Base-by-base conservation (phyloP, 23 tunicate species). In the Styela clava region DNA sequence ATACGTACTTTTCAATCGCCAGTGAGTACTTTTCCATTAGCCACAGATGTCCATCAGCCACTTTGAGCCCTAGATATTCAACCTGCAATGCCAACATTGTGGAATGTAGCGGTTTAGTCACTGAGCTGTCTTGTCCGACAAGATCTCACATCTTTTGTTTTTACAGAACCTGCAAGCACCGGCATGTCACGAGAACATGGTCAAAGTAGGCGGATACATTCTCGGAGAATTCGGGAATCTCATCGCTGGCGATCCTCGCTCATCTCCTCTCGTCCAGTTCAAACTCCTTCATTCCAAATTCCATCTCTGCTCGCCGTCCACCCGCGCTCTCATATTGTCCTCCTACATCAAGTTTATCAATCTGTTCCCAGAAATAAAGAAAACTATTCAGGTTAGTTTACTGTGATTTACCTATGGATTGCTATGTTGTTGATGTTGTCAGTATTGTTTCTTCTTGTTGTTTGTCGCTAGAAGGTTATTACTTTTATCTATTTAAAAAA, bases 121-220 rank as follows among this genome's bases (percentile, higher is more conserved):
- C n/a, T n/a, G n/a, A n/a, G n/a, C n/a, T n/a, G n/a, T n/a, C n/a
- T n/a, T n/a, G n/a, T n/a, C n/a, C n/a, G n/a, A n/a, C n/a, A n/a
- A n/a, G n/a, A n/a, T n/a, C n/a, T n/a, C n/a, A n/a, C n/a, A n/a
- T n/a, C n/a, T n/a, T n/a, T n/a, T n/a, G n/a, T n/a, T n/a, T 33
- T 61, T 83, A 1, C 36, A 90, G 92, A 92, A 92, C 65, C 88
- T 95, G 33, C 99, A 95, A 79, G 95, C 95, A 3, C 99, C 99
- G 0, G 99, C 99, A 2, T 95, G 99, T 72, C 99, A 95, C 62
- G 99, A 95, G 64, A 95, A 95, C 88, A 95, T 95, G 99, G 99
- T 95, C 2, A 89, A 89, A 80, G 99, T 95, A 2, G 99, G 99
- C 2, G 95, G 99, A 0, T 95, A 95, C 74, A 95, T 95, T 76